Percentiles rank a stretch among this genome's conserved stretches.
These are phyloP conservation scores for Oligia latruncula DNA, from an alignment of 2,888 invertebrate genomes.

Conservation along the genomic window DNA sequence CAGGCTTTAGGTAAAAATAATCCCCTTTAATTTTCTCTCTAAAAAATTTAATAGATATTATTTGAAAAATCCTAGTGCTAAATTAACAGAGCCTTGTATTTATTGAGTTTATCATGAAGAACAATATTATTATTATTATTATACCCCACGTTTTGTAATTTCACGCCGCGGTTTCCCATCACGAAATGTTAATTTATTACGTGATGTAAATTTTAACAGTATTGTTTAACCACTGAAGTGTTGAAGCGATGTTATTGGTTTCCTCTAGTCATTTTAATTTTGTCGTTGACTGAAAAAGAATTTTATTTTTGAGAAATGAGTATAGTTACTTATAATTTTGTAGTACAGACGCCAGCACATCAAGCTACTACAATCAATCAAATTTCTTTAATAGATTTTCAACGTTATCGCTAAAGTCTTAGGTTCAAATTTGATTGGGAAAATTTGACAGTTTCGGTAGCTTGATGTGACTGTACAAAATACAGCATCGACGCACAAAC, in stretches of 20 bases:
- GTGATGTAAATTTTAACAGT: conserved; percentile 54
- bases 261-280: conserved; percentile 3
- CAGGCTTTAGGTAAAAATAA: no score
- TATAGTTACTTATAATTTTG: background rate
- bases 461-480: no score
- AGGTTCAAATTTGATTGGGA: no score
- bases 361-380: no score
- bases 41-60: background rate
- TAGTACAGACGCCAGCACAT: no score
- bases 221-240: conserved; percentile 22
- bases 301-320: background rate
- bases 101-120: conserved; percentile 40
- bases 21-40: no score
- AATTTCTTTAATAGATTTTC: no score
- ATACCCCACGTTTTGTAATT: conserved; percentile 48
- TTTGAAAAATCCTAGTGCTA: background rate
- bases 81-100: conserved; percentile 16
- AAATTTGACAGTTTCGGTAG: no score
- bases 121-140: conserved; percentile 27
- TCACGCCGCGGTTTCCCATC: conserved; percentile 56
- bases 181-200: conserved; percentile 58
- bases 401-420: no score
- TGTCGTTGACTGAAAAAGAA: background rate
- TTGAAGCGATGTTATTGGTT: conserved; percentile 22
- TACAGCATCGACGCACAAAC: no score